Conservation (phyloP, 2,888 invertebrate genomes). For the Tricholauxania praeusta region DNA sequence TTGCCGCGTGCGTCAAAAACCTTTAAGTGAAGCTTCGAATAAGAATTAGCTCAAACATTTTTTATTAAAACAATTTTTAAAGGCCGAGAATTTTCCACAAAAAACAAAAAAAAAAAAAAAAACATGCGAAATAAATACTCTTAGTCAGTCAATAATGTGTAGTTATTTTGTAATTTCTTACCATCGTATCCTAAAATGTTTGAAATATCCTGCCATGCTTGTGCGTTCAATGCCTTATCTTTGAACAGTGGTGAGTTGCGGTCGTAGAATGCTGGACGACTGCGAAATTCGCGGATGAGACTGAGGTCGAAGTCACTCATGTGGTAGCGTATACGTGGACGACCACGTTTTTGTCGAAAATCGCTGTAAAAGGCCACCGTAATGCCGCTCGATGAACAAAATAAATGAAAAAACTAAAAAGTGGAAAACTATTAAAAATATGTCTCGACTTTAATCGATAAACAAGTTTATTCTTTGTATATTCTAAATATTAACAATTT, state of each 20-base stretch:
- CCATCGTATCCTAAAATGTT: constrained; percentile 66
- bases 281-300: constrained; percentile 64
- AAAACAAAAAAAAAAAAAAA: too few species aligned
- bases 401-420: neutral
- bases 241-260: constrained; percentile 63
- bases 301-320: constrained; percentile 67
- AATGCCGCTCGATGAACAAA: constrained; percentile 24
- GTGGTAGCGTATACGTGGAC: constrained; percentile 58
- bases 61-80: too few species aligned
- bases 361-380: constrained; percentile 51
- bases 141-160: neutral
- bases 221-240: constrained; percentile 63
- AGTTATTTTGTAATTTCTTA: constrained; percentile 46
- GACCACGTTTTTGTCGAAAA: constrained; percentile 53
- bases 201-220: constrained; percentile 65
- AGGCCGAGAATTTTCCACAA: too few species aligned
- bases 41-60: too few species aligned
- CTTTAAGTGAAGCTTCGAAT: too few species aligned
- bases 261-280: constrained; percentile 65
- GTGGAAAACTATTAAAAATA: too few species aligned
- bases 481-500: too few species aligned
- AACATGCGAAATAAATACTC: too few species aligned
- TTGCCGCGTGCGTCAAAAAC: too few species aligned
- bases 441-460: too few species aligned
- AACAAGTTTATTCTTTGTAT: too few species aligned